These are phyloP conservation scores for Drosophila anomalata DNA, from an alignment of 2,888 invertebrate species.

Conservation along the genomic window DNA sequence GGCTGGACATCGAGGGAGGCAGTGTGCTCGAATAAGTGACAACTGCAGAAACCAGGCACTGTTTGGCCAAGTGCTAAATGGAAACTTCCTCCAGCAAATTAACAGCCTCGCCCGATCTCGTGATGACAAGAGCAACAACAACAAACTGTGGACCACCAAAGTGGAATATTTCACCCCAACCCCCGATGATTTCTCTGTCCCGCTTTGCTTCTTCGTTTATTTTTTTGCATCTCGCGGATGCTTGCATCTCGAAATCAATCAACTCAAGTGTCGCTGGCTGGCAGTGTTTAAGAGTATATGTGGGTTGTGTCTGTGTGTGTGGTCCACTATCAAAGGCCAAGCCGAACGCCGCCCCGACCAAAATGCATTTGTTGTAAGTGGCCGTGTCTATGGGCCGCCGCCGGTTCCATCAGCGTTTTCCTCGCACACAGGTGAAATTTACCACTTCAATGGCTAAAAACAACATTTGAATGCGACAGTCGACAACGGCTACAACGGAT, in stretches of 20 bases:
- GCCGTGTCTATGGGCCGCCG: slow-evolving; percentile 65
- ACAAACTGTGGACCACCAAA: slow-evolving; percentile 59
- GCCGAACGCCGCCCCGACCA: slow-evolving; percentile 56
- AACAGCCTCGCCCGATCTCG: slow-evolving; percentile 52
- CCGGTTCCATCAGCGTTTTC: slow-evolving; percentile 37
- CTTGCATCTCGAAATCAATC: slow-evolving; percentile 71
- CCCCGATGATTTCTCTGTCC: slow-evolving; percentile 5
- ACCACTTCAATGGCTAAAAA: slow-evolving; percentile 77
- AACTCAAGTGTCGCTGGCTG: slow-evolving; percentile 70
- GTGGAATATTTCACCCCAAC: slow-evolving; percentile 47
- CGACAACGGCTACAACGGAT: slow-evolving; percentile 68
- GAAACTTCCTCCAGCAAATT: slow-evolving; percentile 77
- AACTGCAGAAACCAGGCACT: slow-evolving; percentile 67
- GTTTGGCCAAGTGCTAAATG: slow-evolving; percentile 78
- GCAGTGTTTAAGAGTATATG: slow-evolving; percentile 6
- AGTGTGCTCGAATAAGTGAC: slow-evolving; percentile 56
- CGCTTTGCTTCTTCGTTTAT: slow-evolving; percentile 13
- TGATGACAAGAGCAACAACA: slow-evolving; percentile 13
- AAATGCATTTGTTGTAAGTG: slow-evolving; percentile 77
- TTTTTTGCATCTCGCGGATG: slow-evolving; percentile 71
- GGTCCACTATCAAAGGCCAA: slow-evolving; percentile 74
- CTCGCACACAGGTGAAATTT: slow-evolving; percentile 77
- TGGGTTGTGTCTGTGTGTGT: slow-evolving; percentile 50
- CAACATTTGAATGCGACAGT: slow-evolving; percentile 78
- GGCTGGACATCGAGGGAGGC: slow-evolving; percentile 22